These are phyloP conservation scores for crab-eating macaque (Macaca fascicularis) DNA, from an alignment of 2,113 vertebrate species.

Conservation along the genomic window T2T-MFA8v1.1 NC_088377.1:94194001-94194500, in stretches of 20 bases:
- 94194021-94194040: background rate
- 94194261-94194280: background rate
- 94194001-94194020: background rate
- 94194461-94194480: background rate
- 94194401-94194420: background rate
- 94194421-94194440: background rate
- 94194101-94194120: background rate
- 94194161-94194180: no score
- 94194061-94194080: background rate
- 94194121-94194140: background rate
- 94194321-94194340: background rate
- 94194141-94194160: background rate
- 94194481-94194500: background rate
- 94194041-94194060: background rate
- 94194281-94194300: background rate
- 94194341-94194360: background rate
- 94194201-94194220: background rate
- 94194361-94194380: background rate
- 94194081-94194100: background rate
- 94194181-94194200: background rate
- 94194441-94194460: background rate
- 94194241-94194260: background rate
- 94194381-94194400: background rate
- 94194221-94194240: rapidly evolving
- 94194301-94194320: background rate